Conservation (phyloP, 2,797 vertebrate species). For the Calcarius lapponicus region DNA sequence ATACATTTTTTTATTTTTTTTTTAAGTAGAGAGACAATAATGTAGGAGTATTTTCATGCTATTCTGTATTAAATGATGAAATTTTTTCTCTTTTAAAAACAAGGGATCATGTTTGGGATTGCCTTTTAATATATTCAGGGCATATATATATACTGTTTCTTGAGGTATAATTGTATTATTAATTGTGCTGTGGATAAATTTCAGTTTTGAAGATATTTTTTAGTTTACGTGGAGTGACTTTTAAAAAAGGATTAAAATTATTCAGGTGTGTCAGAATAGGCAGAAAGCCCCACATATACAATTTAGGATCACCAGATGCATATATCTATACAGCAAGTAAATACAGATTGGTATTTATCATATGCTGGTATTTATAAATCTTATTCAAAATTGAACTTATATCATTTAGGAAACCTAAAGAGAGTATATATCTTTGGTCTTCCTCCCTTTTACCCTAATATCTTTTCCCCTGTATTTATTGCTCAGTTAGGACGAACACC, state of each 20-base stretch:
- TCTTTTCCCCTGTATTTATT: not conserved
- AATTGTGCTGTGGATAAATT: not conserved
- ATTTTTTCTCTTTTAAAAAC: not conserved
- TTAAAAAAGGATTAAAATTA: not conserved
- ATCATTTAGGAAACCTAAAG: not conserved
- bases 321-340: not conserved
- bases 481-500: not conserved
- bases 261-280: not conserved
- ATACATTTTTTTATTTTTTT: conserved; percentile 58
- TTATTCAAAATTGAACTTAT: not conserved
- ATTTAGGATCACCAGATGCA: not conserved
- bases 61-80: not conserved
- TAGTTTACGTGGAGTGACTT: not conserved
- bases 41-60: not conserved
- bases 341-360: not conserved
- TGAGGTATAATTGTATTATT: conserved; percentile 14
- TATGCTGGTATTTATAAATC: not conserved
- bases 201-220: not conserved
- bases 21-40: conserved; percentile 7
- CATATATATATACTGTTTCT: conserved; percentile 11
- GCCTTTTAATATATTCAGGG: not conserved
- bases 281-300: not conserved
- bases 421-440: not conserved
- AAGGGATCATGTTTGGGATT: not conserved
- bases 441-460: not conserved